Evolutionary conservation across 2,797 vertebrate genomes (phyloP), one percentile per base, ranked within the genome.

Genomic region (Myotis daubentonii): DNA sequence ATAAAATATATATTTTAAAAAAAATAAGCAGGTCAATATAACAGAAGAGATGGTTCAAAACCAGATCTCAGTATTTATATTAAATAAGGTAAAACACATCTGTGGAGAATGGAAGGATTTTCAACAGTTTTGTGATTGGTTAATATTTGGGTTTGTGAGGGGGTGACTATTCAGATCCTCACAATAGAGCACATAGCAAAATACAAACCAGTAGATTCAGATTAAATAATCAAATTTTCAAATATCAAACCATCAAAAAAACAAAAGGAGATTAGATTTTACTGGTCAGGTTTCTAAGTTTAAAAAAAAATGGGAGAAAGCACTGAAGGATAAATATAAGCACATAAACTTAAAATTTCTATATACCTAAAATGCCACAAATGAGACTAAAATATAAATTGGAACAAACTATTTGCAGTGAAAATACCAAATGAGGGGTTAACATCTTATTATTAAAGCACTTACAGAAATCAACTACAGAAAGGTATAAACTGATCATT

Each of bases 371-470:
- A 93, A 91, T 88, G 51, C 65, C 11, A 83, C 53, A 86, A 89
- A 78, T 15, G 53, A 65, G 25, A 72, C 66, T 55, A 94, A 92
- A 38, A 82, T 87, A 60, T 78, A 72, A 53, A 65, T 36, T 79
- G 13, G 10, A 80, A 68, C 83, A 87, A 88, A 79, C 16, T 75
- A 28, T 70, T 70, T 93, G 51, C 23, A 85, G 22, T 86, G 41
- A 93, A 90, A 96, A 83, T 75, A 71, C 68, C 49, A 92, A 57
- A 62, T 53, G 30, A 82, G n/a, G 20, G 41, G 55, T 92, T 91
- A 60, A 79, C 83, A 57, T 47, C 30, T 88, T 78, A 79, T 78
- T 44, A 75, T 87, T 80, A 75, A 84, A 76, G 30, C 53, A 66
- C 41, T 93, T 85, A 85, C n/a, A 88, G 57, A 93, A 83, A 91